Evolutionary conservation across 2,888 invertebrate species (phyloP), one percentile per base, ranked within the genome.

Genomic region (Chaitophorus viminalis): DNA sequence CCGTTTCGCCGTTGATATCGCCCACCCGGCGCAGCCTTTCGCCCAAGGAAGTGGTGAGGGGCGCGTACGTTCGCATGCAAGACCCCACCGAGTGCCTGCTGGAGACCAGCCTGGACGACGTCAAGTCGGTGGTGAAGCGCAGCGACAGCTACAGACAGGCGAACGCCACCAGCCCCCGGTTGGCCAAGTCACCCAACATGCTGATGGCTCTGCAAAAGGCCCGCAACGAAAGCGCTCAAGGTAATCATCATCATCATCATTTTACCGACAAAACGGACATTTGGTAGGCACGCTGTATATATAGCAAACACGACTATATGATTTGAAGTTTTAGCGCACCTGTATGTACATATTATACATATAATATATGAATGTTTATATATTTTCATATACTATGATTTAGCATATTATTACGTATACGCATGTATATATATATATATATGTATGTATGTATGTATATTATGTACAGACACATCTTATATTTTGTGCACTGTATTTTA

Each of bases 71-170:
- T 36, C 94, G 95, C 93, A 93, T 95, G 91, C 94, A 94, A 91
- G 94, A 94, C 90, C 92, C 93, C 17, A 88, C 89, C 21, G 89
- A 89, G 46, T 81, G 82, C 52, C 65, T 83, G 33, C 65, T 83
- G 33, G 90, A 89, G 72, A 89, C 91, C 90, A 90, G 89, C 90
- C 89, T 91, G 91, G 90, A 90, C 90, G 89, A 90, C 90, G 36
- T 79, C 36, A 90, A 90, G 81, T 89, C 89, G 29, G 94, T 94
- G 92, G 93, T 96, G 78, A 95, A 95, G 92, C 94, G 96, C 89
- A 96, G 95, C 91, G 95, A 96, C 91, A 96, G 96, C 92, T 96
- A 96, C 91, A 94, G 96, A 90, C 93, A 95, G 91, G 96, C 96
- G 29, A 96, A 96, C 92, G 94, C 94, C 90, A 94, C 94, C 39